Base-by-base conservation (phyloP, 2,888 invertebrate genomes). In the Caenorhabditis sinica region DNA sequence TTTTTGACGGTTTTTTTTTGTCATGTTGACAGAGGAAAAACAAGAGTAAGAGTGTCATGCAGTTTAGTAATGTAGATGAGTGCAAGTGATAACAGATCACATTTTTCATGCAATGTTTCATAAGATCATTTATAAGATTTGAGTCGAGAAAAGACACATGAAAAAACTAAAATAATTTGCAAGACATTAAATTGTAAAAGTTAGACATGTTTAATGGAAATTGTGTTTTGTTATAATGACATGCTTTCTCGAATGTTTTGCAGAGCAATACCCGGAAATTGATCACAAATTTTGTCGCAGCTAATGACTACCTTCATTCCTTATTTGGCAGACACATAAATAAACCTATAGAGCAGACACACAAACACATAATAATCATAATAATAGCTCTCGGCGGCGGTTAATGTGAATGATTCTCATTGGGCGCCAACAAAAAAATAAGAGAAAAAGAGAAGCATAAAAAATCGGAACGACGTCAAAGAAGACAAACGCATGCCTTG, bases 401-500 rank as follows among this genome's bases (percentile, higher is more conserved):
- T 28, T 56, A 65, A 65, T 65, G 65, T n/a, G 65, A 28, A 65
- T 45, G 25, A 65, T 15, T 36, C 58, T 28, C 13, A 63, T 40
- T 40, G 6, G 40, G 13, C 40, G 13, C 13, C 6, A 13, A 11
- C 11, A 40, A 1, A 43, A 25, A 45, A 43, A 40, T n/a, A 30
- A 45, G 20, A 68, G 28, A 33, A 11, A 71, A 43, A 71, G 28
- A 71, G 36, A 43, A 71, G 51, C 40, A 43, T 25, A 23, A 53
- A 56, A 56, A 28, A 25, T 33, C 13, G 68, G 53, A 68, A 68
- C 68, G 68, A 53, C 53, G 68, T 68, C 25, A 6, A n/a, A 25
- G 28, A 68, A 68, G 51, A 68, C 20, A 28, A 30, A 17, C 30
- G 66, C 66, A 25, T n/a, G 68, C 2, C 13, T 5, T 49, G 36